These are phyloP conservation scores for Chesias legatella DNA, from an alignment of 2,888 invertebrate genomes.

Conservation along the genomic window DNA sequence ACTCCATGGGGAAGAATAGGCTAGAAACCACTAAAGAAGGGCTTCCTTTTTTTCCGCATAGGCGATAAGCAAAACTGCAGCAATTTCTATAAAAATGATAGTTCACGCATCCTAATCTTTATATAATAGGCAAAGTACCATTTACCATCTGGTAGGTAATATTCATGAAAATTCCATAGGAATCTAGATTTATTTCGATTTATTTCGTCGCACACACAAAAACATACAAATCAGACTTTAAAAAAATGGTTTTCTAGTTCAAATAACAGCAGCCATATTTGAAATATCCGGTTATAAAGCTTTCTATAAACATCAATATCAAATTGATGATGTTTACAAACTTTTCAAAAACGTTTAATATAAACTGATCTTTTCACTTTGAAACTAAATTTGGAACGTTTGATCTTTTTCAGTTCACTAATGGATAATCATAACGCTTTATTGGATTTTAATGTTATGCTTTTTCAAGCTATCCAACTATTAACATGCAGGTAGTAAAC, in stretches of 20 bases:
- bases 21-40: too few species aligned
- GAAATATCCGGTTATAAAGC: constrained; percentile 42
- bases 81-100: too few species aligned
- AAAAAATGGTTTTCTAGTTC: neutral
- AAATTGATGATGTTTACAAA: constrained; percentile 53
- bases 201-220: too few species aligned
- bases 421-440: constrained; percentile 44
- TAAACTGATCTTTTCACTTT: constrained; percentile 44
- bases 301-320: constrained; percentile 39
- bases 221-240: too few species aligned
- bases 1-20: too few species aligned
- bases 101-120: too few species aligned
- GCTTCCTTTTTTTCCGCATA: too few species aligned
- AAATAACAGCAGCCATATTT: constrained; percentile 12
- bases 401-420: constrained; percentile 50
- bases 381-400: constrained; percentile 58
- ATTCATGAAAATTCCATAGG: too few species aligned
- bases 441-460: constrained; percentile 33
- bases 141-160: too few species aligned
- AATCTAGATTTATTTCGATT: too few species aligned
- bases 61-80: too few species aligned
- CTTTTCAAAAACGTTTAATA: constrained; percentile 60
- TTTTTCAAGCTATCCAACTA: constrained; percentile 14
- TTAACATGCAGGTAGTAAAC: constrained; percentile 1
- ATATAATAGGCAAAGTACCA: too few species aligned